Evolutionary conservation across 2,888 invertebrate genomes (phyloP).

Genomic region (Schizaphis graminum): DNA sequence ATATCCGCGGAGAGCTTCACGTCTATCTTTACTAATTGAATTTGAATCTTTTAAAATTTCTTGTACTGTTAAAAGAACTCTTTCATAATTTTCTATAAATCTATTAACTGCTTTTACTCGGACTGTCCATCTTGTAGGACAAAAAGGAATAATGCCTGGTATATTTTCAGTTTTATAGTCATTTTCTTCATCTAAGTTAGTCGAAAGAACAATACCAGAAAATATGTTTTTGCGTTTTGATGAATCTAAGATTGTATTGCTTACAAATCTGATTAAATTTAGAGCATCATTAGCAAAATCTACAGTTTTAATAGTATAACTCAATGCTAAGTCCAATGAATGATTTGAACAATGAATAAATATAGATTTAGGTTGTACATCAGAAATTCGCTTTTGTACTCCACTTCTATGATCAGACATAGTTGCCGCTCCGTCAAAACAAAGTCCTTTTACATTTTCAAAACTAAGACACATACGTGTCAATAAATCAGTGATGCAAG

Average conservation of each 20-base stretch:
- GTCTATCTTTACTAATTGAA: neutral
- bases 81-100: slow-evolving; percentile 29
- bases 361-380: slow-evolving; percentile 31
- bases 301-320: slow-evolving; percentile 32
- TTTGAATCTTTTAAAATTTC: slow-evolving; percentile 34
- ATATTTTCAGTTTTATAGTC: slow-evolving; percentile 19
- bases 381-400: slow-evolving; percentile 33
- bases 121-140: slow-evolving; percentile 20
- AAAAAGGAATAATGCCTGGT: slow-evolving; percentile 35
- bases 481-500: slow-evolving; percentile 7
- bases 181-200: slow-evolving; percentile 14
- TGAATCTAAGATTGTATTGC: slow-evolving; percentile 16
- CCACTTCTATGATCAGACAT: slow-evolving; percentile 62
- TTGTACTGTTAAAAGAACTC: slow-evolving; percentile 25
- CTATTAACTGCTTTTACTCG: slow-evolving; percentile 34
- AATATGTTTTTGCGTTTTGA: slow-evolving; percentile 31
- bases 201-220: slow-evolving; percentile 26
- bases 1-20: neutral
- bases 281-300: slow-evolving; percentile 34
- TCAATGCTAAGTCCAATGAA: slow-evolving; percentile 28
- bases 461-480: slow-evolving; percentile 27
- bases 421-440: slow-evolving; percentile 64
- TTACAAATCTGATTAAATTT: slow-evolving; percentile 41
- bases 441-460: slow-evolving; percentile 55
- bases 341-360: slow-evolving; percentile 48